Evolutionary conservation across 2,797 vertebrate genomes (phyloP), one percentile per base, ranked within the genome.

Genomic region (Mergus octosetaceus): DNA sequence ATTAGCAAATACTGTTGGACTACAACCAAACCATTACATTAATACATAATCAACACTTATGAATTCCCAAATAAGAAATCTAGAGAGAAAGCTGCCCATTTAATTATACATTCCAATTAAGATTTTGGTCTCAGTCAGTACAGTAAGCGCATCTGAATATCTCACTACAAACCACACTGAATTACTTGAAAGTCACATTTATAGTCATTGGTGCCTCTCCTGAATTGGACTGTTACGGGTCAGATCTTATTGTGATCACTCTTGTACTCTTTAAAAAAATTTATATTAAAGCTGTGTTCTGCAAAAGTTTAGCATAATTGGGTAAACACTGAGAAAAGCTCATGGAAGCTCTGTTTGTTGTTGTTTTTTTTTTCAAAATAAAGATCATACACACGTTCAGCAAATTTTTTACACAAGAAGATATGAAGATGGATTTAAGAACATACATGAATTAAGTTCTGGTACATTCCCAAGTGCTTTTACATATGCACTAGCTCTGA

Each of bases 51-150:
- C 70, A 76, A 17, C 0, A 0, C 27, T 72, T 93, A 70, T 2
- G 57, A 84, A 91, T 92, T 92, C 77, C 73, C 66, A 86, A 53
- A 84, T 71, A 79, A 76, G 91, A 92, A 87, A 43, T 75, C 32
- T 58, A 41, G 72, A 80, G 86, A 75, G 71, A 90, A 85, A 85
- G 51, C 69, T 90, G 57, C 24, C 58, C 56, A 1, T 80, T 94
- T 90, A 83, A 61, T 89, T 82, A 47, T 18, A 68, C 36, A 65
- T 93, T 79, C 43, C 60, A 90, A 3, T 71, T 74, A 94, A 82
- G 60, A 89, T 84, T 89, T 77, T 82, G 38, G n/a, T 91, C 68
- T 90, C 0, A 1, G 14, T 69, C 60, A 45, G 13, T 36, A 20
- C 47, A 45, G 12, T 34, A 34, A 72, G 73, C 47, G 84, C 89